Evolutionary conservation across 92 coral and sea anemone species (phyloP).

Genomic region (Micromussa lordhowensis): DNA sequence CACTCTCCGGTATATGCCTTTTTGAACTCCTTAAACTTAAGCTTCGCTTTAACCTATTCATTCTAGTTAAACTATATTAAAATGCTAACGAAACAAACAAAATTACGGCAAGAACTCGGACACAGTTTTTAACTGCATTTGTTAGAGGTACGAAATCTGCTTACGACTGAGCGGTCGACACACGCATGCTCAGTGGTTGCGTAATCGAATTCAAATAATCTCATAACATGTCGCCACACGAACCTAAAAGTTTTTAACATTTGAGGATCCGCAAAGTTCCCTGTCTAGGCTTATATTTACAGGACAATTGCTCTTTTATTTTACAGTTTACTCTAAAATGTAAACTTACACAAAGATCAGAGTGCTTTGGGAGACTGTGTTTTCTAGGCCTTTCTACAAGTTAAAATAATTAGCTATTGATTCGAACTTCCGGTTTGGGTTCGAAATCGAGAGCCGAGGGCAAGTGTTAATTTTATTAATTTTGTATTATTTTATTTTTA

Average conservation of each 20-base stretch:
- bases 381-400: not conserved
- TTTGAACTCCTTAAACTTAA: constrained; percentile 93
- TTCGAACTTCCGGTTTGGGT: constrained; percentile 10
- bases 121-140: constrained; percentile 25
- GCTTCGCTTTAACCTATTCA: constrained; percentile 93
- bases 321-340: not conserved
- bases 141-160: constrained; percentile 8
- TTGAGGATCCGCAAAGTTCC: not conserved
- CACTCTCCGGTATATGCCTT: constrained; percentile 95
- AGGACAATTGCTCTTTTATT: not conserved
- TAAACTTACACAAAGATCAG: not conserved
- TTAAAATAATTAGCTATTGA: not conserved
- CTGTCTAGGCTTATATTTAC: not conserved
- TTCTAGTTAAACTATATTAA: constrained; percentile 29
- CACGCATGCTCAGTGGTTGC: constrained; percentile 56
- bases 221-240: not conserved
- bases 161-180: constrained; percentile 17
- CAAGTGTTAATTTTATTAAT: too few species aligned
- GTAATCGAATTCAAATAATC: constrained; percentile 17
- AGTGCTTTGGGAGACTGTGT: not conserved
- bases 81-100: constrained; percentile 28
- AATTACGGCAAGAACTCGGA: constrained; percentile 12
- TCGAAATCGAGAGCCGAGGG: not conserved
- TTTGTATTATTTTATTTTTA: too few species aligned
- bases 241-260: not conserved